These are phyloP conservation scores for Cariama cristata DNA, from an alignment of 2,113 vertebrate species.

Conservation along the genomic window DNA sequence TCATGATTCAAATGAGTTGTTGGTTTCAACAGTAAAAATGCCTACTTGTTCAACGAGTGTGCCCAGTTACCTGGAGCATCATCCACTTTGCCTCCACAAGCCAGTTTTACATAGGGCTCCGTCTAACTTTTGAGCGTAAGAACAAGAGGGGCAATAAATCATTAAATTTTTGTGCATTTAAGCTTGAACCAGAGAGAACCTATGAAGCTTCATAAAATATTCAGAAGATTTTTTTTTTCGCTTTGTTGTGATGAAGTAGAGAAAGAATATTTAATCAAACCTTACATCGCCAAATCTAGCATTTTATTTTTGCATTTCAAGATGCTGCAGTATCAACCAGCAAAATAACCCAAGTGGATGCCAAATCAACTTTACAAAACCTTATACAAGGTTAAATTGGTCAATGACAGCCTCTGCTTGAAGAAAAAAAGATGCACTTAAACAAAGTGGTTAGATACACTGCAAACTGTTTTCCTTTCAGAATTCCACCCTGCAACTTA, in stretches of 20 bases:
- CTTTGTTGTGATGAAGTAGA: background rate
- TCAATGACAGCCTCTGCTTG: background rate
- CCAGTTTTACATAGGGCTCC: background rate
- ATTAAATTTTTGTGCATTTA: background rate
- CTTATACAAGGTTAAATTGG: background rate
- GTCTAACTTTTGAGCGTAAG: background rate
- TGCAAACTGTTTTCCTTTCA: background rate
- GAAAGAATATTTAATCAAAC: background rate
- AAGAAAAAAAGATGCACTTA: background rate
- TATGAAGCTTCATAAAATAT: background rate
- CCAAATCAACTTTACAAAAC: background rate
- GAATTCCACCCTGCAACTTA: rapidly evolving
- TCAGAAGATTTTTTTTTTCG: background rate
- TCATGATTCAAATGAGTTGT: background rate
- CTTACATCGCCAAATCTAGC: background rate
- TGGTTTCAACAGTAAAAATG: background rate
- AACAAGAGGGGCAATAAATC: background rate
- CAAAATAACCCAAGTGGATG: background rate
- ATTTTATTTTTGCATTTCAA: background rate
- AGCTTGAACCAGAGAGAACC: background rate
- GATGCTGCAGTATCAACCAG: background rate
- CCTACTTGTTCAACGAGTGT: background rate
- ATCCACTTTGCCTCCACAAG: background rate
- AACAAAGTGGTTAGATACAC: background rate
- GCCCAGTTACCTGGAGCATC: background rate